Evolutionary conservation across 1,140 invertebrate species (phyloP).

Genomic region (Phymastichus coffea): DNA sequence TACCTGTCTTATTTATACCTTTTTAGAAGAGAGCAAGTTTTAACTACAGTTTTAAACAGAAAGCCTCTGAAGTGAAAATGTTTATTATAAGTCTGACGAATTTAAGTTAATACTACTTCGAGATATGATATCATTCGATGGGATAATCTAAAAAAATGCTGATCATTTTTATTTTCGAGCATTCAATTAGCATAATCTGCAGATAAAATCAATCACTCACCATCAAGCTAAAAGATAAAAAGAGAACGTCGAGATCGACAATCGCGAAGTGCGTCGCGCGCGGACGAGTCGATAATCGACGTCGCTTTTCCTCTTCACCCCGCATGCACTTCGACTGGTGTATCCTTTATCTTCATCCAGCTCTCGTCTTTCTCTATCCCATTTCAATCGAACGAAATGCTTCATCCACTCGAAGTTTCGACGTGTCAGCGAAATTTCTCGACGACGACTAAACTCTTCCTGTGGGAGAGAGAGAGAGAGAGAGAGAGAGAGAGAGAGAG

Average conservation of each 20-base stretch:
- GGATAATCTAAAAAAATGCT: too few species aligned
- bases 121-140: too few species aligned
- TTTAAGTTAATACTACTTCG: too few species aligned
- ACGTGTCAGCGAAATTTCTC: slow-evolving; percentile 20
- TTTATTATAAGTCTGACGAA: too few species aligned
- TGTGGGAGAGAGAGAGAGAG: too few species aligned
- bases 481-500: too few species aligned
- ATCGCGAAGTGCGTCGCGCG: background rate
- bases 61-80: too few species aligned
- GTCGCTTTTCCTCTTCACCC: background rate
- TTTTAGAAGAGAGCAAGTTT: too few species aligned
- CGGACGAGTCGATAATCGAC: background rate
- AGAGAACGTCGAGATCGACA: background rate
- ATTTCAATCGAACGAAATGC: slow-evolving; percentile 26
- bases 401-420: slow-evolving; percentile 20
- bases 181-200: slow-evolving; percentile 20
- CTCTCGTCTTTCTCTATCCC: background rate
- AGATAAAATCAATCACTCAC: slow-evolving; percentile 29
- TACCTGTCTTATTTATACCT: too few species aligned
- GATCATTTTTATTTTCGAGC: slow-evolving; percentile 28
- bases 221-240: slow-evolving; percentile 26
- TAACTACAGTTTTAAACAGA: too few species aligned
- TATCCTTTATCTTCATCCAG: slow-evolving; percentile 2
- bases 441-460: too few species aligned
- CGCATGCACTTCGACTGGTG: too few species aligned